Evolutionary conservation across 2,113 vertebrate species (phyloP).

Genomic region (Scortum barcoo): DNA sequence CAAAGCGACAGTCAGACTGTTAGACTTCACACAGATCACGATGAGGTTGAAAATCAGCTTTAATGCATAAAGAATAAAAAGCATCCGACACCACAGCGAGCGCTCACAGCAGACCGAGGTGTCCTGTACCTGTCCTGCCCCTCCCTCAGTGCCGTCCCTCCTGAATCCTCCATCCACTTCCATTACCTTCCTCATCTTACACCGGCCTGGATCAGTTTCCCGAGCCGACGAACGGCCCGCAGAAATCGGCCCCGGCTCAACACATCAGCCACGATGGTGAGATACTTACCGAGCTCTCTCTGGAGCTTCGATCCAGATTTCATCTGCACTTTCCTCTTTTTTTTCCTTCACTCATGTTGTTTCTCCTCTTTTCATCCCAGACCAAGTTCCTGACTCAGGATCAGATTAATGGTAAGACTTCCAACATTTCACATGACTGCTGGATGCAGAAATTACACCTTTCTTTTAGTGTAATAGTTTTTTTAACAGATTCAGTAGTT

Average conservation of each 20-base stretch:
- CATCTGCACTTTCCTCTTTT: not conserved
- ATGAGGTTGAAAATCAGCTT: no score
- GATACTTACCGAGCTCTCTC: not conserved
- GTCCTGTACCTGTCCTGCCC: not conserved
- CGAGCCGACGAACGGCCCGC: not conserved
- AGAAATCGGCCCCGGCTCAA: not conserved
- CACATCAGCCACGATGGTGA: conserved; percentile 49
- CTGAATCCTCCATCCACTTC: conserved; percentile 8
- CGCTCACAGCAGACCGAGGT: not conserved
- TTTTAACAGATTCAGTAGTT: not conserved
- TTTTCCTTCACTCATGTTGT: not conserved
- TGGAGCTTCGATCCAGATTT: not conserved
- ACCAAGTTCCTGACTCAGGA: conserved; percentile 93
- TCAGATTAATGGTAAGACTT: conserved; percentile 90
- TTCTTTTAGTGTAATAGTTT: no score
- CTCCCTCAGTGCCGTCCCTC: not conserved
- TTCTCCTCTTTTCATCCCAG: conserved; percentile 72
- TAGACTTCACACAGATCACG: no score
- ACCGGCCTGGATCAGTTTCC: conserved; percentile 61
- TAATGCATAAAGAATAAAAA: not conserved
- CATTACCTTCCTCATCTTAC: conserved; percentile 61
- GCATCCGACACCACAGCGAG: not conserved
- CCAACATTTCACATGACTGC: not conserved
- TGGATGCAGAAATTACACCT: not conserved
- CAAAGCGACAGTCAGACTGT: no score